Evolutionary conservation across 1,140 invertebrate species (phyloP).

Genomic region (Nautilus pompilius): DNA sequence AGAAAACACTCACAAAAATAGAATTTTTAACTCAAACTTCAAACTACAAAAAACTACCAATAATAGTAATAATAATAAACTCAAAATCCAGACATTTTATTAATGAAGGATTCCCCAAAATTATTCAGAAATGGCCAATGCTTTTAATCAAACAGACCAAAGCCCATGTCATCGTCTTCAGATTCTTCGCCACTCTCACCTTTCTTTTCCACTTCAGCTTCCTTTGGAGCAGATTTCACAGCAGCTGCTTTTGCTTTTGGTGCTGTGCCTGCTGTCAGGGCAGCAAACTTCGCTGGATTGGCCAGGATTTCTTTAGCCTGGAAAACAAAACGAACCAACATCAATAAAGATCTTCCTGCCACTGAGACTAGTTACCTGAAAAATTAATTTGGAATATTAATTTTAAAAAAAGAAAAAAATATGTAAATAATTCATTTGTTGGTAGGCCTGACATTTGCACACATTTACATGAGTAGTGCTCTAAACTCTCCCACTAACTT

Average conservation of each 20-base stretch:
- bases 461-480: neutral
- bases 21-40: too few relatives aligned
- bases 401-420: neutral
- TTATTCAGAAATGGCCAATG: too few relatives aligned
- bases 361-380: neutral
- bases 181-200: constrained; percentile 71
- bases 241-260: constrained; percentile 64
- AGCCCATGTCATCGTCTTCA: constrained; percentile 89
- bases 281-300: constrained; percentile 91
- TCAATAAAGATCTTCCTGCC: neutral
- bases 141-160: constrained; percentile 60
- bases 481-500: neutral
- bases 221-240: constrained; percentile 58
- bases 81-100: too few relatives aligned
- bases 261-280: constrained; percentile 58
- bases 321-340: constrained; percentile 9
- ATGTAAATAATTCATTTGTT: neutral
- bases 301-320: constrained; percentile 61
- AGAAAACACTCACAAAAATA: too few relatives aligned
- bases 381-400: neutral
- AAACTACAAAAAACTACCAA: too few relatives aligned
- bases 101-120: too few relatives aligned
- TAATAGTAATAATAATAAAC: too few relatives aligned
- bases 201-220: constrained; percentile 64
- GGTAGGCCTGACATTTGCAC: neutral